Evolutionary conservation across 2,888 invertebrate species (phyloP), one percentile per base, ranked within the genome.

Genomic region (Melangyna quadrimaculata): DNA sequence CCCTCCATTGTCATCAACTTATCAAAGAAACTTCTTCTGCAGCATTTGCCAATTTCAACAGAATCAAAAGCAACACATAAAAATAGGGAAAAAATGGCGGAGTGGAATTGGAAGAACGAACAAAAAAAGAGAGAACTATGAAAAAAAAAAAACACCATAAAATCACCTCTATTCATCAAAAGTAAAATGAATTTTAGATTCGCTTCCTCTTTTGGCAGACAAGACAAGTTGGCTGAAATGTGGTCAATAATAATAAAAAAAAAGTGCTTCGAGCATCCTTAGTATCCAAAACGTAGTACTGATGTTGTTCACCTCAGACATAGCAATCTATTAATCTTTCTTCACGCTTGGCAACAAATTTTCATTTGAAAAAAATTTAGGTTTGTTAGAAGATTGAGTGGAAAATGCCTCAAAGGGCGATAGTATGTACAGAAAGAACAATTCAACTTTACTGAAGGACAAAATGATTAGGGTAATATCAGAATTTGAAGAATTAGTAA

Each of bases 121-220:
- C 32, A 2, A 45, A 12, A 55, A 70, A 57, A 59, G 71, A 48
- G 37, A 51, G 65, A 53, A 71, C 55, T 70, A 72, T 63, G 35
- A 75, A 77, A 84, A 55, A 70, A 57, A 59, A 74, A 48, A 43
- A 51, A 70, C 59, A 71, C 55, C 70, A 72, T 63, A 40, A 75
- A 77, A 84, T 80, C 84, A 61, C 53, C 65, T 77, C 32, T 72
- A 84, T 84, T 80, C 84, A 84, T 84, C 84, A 84, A 84, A 80
- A 84, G 71, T 69, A 84, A 77, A 84, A 80, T 80, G 61, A 75
- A 77, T 80, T 84, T 84, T 40, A 72, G 71, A 80, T 84, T 77
- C 65, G 19, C 24, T 71, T 55, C 61, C 53, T 32, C 22, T 67
- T 59, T 37, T 32, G 24, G 40, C 55, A 55, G 59, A 65, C 32